Evolutionary conservation across 2,888 invertebrate genomes (phyloP), one percentile per base, ranked within the genome.

Genomic region (Archips crataeganus): DNA sequence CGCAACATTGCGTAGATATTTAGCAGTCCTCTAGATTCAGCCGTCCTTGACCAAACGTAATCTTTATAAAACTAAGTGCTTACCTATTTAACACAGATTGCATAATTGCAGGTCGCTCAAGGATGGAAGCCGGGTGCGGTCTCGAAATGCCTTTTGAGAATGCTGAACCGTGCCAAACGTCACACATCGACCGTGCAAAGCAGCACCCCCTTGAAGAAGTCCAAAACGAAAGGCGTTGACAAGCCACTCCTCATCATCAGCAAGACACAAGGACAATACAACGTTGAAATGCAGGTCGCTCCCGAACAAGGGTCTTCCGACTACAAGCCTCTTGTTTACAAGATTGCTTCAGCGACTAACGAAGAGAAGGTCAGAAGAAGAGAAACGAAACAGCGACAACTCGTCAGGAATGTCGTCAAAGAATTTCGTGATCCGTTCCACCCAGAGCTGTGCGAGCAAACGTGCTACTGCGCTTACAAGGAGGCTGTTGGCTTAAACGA

Each of bases 71-170:
- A 23, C 23, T 23, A 23, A 23, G 23, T 23, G 1, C 23, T 23
- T 23, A 4, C 39, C 39, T 39, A 39, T 1, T 1, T 39, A 42
- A 32, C 63, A 9, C 15, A 59, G 10, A 45, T 13, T 69, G 1
- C 11, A 34, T 6, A 34, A 39, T 75, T 66, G 3, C 79, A 93
- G 92, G 82, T 87, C 3, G 76, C 80, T n/a, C 80, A 81, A 49
- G 91, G 90, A 45, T 94, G 94, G 94, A 89, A 81, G 73, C 94
- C 94, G 3, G 94, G 94, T 0, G 93, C 93, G 0, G 87, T 94
- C 71, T 87, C 92, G 0, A 91, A 89, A 69, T 84, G 84, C 9
- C 82, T 94, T 4, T 81, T 93, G 0, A 82, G 82, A 42, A 84
- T 85, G 75, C 79, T 93, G 6, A 89, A 87, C 36, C 83, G 85